Evolutionary conservation across 2,113 vertebrate species (phyloP).

Genomic region (Phaethornis superciliosus): DNA sequence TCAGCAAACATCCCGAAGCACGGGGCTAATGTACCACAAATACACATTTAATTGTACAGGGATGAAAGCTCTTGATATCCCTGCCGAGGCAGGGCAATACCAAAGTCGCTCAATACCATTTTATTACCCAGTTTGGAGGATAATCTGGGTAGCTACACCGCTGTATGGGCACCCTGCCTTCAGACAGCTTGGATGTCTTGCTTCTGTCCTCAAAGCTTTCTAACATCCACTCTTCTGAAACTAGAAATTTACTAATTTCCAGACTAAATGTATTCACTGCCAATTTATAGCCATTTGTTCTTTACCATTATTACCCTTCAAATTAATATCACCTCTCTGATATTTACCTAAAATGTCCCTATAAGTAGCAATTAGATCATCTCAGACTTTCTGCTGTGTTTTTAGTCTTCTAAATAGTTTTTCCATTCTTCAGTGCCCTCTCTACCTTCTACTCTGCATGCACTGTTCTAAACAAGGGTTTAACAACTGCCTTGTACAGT

Average conservation of each 20-base stretch:
- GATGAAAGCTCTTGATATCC: not conserved
- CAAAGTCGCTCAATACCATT: not conserved
- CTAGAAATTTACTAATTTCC: not conserved
- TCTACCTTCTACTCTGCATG: not conserved
- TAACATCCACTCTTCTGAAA: not conserved
- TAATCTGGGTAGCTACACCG: not conserved
- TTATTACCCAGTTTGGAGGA: not conserved
- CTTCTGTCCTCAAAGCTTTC: not conserved
- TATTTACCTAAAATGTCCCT: not conserved
- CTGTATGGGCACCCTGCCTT: fast-evolving
- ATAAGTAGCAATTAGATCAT: conserved; percentile 17
- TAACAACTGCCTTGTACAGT: not conserved
- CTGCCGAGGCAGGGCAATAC: not conserved
- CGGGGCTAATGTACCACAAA: not conserved
- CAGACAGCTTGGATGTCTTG: not conserved
- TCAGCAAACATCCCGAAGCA: not conserved
- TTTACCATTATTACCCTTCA: not conserved
- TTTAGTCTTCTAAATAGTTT: conserved; percentile 31
- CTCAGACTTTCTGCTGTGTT: not conserved
- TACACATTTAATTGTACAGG: fast-evolving
- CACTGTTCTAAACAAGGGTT: conserved; percentile 33
- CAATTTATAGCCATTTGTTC: not conserved
- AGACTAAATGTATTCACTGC: not conserved
- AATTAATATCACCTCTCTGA: not conserved
- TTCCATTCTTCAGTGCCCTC: not conserved